Evolutionary conservation across 2,113 vertebrate genomes (phyloP).

Genomic region (Acanthochromis polyacanthus): DNA sequence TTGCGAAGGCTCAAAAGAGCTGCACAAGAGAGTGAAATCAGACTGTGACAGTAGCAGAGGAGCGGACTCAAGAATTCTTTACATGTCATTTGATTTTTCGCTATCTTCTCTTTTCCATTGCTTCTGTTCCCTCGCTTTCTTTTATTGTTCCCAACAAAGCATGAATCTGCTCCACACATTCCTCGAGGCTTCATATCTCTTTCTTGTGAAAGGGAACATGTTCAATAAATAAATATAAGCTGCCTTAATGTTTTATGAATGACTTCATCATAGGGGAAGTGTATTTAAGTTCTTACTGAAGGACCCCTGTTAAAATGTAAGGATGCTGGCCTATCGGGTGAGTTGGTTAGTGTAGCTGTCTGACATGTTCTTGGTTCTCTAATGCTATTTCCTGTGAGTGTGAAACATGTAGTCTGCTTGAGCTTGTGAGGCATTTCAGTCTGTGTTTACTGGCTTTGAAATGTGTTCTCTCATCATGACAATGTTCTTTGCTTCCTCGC

Average conservation of each 20-base stretch:
- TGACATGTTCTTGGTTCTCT: neutral
- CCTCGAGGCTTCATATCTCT: slow-evolving; percentile 47
- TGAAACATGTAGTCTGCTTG: neutral
- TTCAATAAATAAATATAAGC: slow-evolving; percentile 78
- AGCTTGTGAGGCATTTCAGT: neutral
- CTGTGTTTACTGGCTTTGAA: neutral
- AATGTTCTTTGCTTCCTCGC: neutral
- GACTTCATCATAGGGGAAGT: slow-evolving; percentile 22
- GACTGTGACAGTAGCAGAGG: slow-evolving; percentile 10
- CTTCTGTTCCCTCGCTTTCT: slow-evolving; percentile 27
- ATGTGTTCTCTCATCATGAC: slow-evolving; percentile 15
- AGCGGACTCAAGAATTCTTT: slow-evolving; percentile 21
- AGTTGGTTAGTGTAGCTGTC: slow-evolving; percentile 13
- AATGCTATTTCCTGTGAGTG: neutral
- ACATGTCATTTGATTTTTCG: slow-evolving; percentile 20
- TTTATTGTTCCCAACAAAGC: slow-evolving; percentile 53
- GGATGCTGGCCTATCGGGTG: slow-evolving; percentile 8
- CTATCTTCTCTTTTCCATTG: slow-evolving; percentile 27
- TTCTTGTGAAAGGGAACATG: slow-evolving; percentile 50
- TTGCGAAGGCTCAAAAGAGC: slow-evolving; percentile 1
- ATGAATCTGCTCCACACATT: slow-evolving; percentile 34
- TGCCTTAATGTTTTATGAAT: slow-evolving; percentile 79
- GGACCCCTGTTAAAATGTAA: slow-evolving; percentile 15
- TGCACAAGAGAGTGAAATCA: slow-evolving; percentile 3
- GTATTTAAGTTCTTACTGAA: neutral